Evolutionary conservation across 2,888 invertebrate species (phyloP), one percentile per base, ranked within the genome.

Genomic region (Orchesellides sinensis): DNA sequence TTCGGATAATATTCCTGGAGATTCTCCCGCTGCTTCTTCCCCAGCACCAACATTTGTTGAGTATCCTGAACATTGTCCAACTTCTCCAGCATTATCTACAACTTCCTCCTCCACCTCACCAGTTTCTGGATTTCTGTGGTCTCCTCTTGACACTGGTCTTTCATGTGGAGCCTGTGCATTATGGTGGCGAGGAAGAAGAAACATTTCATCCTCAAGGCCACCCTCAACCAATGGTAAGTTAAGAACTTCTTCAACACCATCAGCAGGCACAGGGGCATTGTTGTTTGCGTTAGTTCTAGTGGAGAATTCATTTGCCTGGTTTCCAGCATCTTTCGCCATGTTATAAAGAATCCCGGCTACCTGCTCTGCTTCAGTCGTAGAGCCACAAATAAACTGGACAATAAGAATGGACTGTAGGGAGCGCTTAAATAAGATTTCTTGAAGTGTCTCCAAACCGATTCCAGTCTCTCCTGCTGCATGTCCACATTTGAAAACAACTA

Each of bases 401-500:
- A 83, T 70, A 3, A 83, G 68, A 12, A 79, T 69, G 1, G 80
- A 80, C 27, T 83, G 69, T 5, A 83, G 56, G 19, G 69, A 49
- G 14, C 80, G 10, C 40, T 63, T 74, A 17, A 74, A 45, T 6
- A 83, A 52, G n/a, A 83, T 70, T n/a, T 80, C 52, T 17, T 75
- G 74, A 6, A 83, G 74, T 35, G 69, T 69, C 0, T 49, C 25
- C 19, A 79, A 29, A 14, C 75, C 80, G 21, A 83, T 32, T 23
- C 83, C 83, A 17, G 83, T 83, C 40, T 80, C 80, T 12, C 83
- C 83, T 0, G 83, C 83, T 1, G 74, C 74, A 19, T 79, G 79
- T 21, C 83, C 83, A 54, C 70, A 80, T 27, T 83, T 83, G 68
- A 83, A 83, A 0, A 83, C 61, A 1, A 83, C 83, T 2, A 83